Percentiles rank a stretch among this genome's conserved stretches.
phyloP scores from a whole-genome alignment of 2,113 vertebrate species.

The Gavialis gangeticus region DNA sequence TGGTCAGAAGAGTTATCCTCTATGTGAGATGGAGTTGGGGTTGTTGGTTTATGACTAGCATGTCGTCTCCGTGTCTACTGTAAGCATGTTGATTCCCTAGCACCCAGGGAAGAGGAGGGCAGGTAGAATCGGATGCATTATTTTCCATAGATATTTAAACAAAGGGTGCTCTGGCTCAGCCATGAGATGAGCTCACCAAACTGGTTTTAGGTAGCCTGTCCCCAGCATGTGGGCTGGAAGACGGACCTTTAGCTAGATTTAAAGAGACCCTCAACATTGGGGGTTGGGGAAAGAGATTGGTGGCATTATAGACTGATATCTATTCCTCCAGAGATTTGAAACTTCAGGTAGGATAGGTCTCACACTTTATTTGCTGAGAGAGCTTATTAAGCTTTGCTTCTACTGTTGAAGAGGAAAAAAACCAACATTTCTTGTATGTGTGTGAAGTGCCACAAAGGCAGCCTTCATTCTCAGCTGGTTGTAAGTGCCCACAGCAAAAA shows the following conservation, averaged over 20 bases:
- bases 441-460: neutral
- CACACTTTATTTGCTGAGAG: neutral
- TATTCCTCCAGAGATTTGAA: neutral
- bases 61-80: rapidly evolving
- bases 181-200: neutral
- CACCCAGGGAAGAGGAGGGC: neutral
- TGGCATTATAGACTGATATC: neutral
- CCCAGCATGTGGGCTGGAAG: neutral
- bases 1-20: neutral
- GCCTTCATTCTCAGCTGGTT: neutral
- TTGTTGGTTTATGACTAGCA: neutral
- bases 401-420: neutral
- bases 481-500: neutral
- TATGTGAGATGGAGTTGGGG: rapidly evolving
- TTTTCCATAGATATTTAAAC: neutral
- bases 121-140: too few species aligned
- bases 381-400: neutral
- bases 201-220: neutral
- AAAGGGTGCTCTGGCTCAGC: neutral
- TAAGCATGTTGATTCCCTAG: neutral
- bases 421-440: neutral
- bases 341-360: neutral
- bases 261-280: neutral
- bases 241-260: neutral
- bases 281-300: neutral